Percentiles rank a stretch among this genome's conserved stretches.
Evolutionary conservation across 2,888 invertebrate species (phyloP).

Genomic region (Zonitis immaculata): DNA sequence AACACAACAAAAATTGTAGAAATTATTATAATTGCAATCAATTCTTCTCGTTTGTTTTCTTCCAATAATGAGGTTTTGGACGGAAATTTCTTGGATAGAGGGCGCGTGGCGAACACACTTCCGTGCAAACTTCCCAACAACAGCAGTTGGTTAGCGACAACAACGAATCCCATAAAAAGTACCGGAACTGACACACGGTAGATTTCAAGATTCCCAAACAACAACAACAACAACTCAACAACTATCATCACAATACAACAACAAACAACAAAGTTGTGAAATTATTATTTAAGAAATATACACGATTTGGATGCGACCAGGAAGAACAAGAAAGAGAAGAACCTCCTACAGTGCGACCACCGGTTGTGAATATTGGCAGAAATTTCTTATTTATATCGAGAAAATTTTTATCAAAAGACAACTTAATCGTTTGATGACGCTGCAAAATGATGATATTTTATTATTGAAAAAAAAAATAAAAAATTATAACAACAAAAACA

Average conservation of each 20-base stretch:
- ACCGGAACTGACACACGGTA: slow-evolving; percentile 42
- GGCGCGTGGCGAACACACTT: slow-evolving; percentile 45
- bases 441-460: too few species aligned
- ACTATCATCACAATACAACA: neutral
- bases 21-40: too few species aligned
- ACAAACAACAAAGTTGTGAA: neutral
- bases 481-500: slow-evolving; percentile 8
- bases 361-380: too few species aligned
- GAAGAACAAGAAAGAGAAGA: neutral
- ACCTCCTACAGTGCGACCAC: neutral
- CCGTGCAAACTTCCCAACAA: slow-evolving; percentile 44
- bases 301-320: too few species aligned
- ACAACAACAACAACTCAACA: neutral
- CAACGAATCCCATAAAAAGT: slow-evolving; percentile 21
- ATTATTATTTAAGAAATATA: too few species aligned
- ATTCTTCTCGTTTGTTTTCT: too few species aligned
- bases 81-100: slow-evolving; percentile 14
- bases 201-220: slow-evolving; percentile 6
- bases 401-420: neutral
- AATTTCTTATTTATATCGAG: too few species aligned
- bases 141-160: slow-evolving; percentile 43
- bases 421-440: slow-evolving; percentile 18
- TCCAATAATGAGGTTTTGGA: too few species aligned
- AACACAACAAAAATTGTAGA: neutral
- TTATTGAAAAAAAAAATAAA: too few species aligned